Base-by-base conservation (phyloP, 2,888 invertebrate species). In the Malthinus flaveolus region DNA sequence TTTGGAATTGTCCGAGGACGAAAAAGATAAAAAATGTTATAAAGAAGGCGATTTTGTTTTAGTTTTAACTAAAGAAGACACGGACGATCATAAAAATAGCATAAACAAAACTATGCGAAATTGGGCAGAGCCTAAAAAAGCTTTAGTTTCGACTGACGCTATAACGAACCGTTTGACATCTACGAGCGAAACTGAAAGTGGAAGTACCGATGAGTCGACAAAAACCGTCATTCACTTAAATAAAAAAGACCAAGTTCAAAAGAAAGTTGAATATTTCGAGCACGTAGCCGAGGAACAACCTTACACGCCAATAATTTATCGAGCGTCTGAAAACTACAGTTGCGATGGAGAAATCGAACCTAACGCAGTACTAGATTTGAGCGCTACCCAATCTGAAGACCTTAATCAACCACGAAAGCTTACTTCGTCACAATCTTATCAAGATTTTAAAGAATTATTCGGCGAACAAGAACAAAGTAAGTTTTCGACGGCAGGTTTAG, bases 211-310 rank as follows among this genome's bases (percentile, higher is more conserved):
- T 68, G 82, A 87, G 42, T 89, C 90, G 0, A 84, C 85, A 44
- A 85, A 81, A 75, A 90, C 90, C 0, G 88, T 88, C 0, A 86
- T 89, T 51, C 84, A 82, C 64, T 80, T 83, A 36, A 83, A 80
- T 7, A 80, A 82, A 1, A 84, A 83, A 61, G 86, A 87, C 56
- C 85, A 85, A 65, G 86, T 90, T 0, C 83, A 86, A 55, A 85
- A 86, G 68, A 92, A 89, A 76, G 88, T 93, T 1, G 87, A 90
- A 74, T 92, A 89, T 77, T 93, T 91, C 73, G 92, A 93, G 76
- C 87, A 86, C 1, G 86, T 85, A 0, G 83, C 84, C 65, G 76
- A 81, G 3, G 77, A 80, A 32, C 82, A 83, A n/a, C 75, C 79
- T 47, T 79, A 75, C 49, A 71, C 74, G 3, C 79, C 79, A 1